Conservation (phyloP, 92 coral and sea anemone genomes). For the Galaxea fascicularis region DNA sequence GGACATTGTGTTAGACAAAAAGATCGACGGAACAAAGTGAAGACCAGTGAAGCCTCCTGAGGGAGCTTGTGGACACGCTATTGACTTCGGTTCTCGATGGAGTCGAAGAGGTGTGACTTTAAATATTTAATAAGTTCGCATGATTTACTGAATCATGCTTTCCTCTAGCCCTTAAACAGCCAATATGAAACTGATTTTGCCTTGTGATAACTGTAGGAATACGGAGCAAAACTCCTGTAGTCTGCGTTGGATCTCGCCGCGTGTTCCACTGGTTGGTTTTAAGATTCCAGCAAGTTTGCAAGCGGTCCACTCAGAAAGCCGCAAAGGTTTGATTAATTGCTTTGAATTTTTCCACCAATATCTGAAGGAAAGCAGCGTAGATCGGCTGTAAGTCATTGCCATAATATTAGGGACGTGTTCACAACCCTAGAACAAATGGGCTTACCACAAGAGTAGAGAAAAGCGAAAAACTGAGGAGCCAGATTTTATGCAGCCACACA, state of each 20-base stretch:
- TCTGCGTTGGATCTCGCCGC: constrained; percentile 6
- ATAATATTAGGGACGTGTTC: constrained; percentile 14
- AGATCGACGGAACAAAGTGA: constrained; percentile 27
- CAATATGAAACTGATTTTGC: not conserved
- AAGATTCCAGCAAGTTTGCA: constrained; percentile 41
- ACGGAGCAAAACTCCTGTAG: not conserved
- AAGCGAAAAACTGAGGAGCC: not conserved
- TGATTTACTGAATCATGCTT: constrained; percentile 1
- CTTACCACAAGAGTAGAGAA: constrained; percentile 19
- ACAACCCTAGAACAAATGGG: constrained; percentile 5
- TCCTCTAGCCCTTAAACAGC: constrained; percentile 2
- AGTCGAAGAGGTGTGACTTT: constrained; percentile 31
- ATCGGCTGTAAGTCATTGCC: constrained; percentile 32
- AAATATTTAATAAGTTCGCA: constrained; percentile 49
- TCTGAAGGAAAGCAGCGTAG: constrained; percentile 12
- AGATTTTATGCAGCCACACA: constrained; percentile 21
- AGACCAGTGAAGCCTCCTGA: constrained; percentile 16
- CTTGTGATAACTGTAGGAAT: not conserved
- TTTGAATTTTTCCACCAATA: constrained; percentile 39
- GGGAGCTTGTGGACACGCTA: constrained; percentile 21
- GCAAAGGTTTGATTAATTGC: constrained; percentile 10
- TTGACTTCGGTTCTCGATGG: constrained; percentile 5
- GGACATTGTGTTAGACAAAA: constrained; percentile 11
- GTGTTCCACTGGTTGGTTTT: constrained; percentile 44
- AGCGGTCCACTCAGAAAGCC: constrained; percentile 33